Evolutionary conservation across 2,113 vertebrate species (phyloP), one percentile per base, ranked within the genome.

Genomic region (Sterna hirundo): DNA sequence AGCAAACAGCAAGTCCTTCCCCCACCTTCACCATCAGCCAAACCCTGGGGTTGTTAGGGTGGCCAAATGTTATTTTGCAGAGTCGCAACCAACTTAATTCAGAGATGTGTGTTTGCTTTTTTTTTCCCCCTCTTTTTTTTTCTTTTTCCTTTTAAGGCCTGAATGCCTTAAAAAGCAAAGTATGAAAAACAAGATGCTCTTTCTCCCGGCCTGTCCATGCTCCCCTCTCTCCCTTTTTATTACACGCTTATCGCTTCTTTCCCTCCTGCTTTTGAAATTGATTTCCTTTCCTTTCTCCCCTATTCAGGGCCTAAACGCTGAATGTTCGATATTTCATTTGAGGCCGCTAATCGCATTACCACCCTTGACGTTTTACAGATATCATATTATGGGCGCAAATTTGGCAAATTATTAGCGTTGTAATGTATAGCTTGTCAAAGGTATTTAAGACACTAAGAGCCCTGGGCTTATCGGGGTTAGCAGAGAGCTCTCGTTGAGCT

Each of bases 291-390:
- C 98, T 98, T 98, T 98, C 98, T 98, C 97, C 97, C 97, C 98
- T 98, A 98, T 99, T 98, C 98, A 98, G 98, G 96, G 98, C 98
- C 98, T 98, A 98, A 98, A 98, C 97, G 97, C 97, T 98, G 98
- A 98, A 98, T 98, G 98, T 99, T 99, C 98, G 98, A 98, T 99
- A 98, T 99, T 99, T 99, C 98, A 99, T 99, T 98, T 98, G 98
- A 99, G 98, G 98, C 98, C 97, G 98, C 98, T 99, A 99, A 99
- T 99, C 98, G 98, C 98, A 98, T 99, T 99, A 99, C 98, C 97
- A 98, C 97, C 97, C 98, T 98, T 98, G 98, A 99, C 98, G 98
- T 98, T 99, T 99, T 98, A 98, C 98, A 99, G 98, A 99, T 99
- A 99, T 98, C 97, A 98, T 99, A 98, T 99, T 98, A 99, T 98